A percentile compares a stretch with the other conserved stretches of the same genome.
phyloP scores from a whole-genome alignment of 2,113 vertebrate genomes.

The Chionomys nivalis region DNA sequence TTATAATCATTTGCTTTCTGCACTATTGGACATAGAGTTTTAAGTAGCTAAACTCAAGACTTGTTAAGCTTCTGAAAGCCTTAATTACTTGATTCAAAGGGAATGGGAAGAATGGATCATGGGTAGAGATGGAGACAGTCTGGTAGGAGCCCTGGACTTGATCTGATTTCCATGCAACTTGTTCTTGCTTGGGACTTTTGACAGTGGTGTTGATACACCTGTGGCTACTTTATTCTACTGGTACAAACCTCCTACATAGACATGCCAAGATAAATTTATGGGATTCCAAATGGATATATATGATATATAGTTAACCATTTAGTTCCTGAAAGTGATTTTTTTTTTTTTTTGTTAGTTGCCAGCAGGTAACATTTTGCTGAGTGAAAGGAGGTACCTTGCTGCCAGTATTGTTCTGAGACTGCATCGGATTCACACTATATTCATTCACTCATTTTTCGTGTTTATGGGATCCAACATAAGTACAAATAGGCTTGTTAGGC shows the following conservation, averaged over 20 bases:
- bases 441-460: not conserved
- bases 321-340: constrained; percentile 33
- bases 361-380: constrained; percentile 62
- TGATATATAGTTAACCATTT: constrained; percentile 25
- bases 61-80: constrained; percentile 41
- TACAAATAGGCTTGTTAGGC: constrained; percentile 47
- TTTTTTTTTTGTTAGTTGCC: constrained; percentile 38
- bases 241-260: not conserved
- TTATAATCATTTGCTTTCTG: constrained; percentile 51
- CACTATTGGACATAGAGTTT: constrained; percentile 24
- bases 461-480: not conserved
- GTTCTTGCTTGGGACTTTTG: constrained; percentile 27
- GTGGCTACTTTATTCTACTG: constrained; percentile 17
- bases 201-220: constrained; percentile 48
- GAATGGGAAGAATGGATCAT: not conserved
- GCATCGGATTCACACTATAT: not conserved
- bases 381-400: constrained; percentile 20
- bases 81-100: constrained; percentile 13
- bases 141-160: not conserved
- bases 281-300: not conserved
- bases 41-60: constrained; percentile 18
- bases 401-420: not conserved
- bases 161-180: constrained; percentile 12
- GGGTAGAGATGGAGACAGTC: not conserved
- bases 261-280: constrained; percentile 38